A percentile compares a stretch with the other conserved stretches of the same genome.
Conservation (phyloP, 2,888 invertebrate genomes). For the Tetragonisca angustula region DNA sequence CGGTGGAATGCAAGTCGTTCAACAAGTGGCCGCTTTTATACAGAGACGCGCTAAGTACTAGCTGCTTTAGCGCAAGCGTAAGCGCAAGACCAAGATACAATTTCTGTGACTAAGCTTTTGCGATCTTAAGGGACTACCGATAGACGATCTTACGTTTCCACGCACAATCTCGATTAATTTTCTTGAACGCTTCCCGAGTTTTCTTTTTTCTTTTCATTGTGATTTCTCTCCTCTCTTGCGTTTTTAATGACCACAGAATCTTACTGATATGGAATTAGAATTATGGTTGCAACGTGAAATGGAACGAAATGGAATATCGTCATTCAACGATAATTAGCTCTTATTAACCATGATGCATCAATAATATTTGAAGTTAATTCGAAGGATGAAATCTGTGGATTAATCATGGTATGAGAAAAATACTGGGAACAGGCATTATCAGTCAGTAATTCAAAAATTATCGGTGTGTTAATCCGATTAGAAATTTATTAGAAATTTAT, state of each 20-base stretch:
- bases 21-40: slow-evolving; percentile 84
- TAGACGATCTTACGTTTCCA: slow-evolving; percentile 18
- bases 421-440: too few species aligned
- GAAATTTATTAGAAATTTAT: too few species aligned
- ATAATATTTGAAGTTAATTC: too few species aligned
- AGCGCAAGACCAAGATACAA: slow-evolving; percentile 35
- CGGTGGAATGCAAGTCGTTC: slow-evolving; percentile 81
- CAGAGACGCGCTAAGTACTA: slow-evolving; percentile 69
- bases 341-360: too few species aligned
- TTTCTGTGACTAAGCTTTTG: slow-evolving; percentile 48
- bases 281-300: not conserved
- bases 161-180: slow-evolving; percentile 48
- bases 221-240: not conserved
- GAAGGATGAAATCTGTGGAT: too few species aligned
- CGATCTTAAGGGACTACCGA: slow-evolving; percentile 48
- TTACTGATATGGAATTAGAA: not conserved
- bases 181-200: not conserved
- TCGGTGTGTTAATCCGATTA: too few species aligned
- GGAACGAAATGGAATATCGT: not conserved
- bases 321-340: too few species aligned
- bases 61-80: slow-evolving; percentile 76
- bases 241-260: not conserved
- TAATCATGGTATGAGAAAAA: too few species aligned
- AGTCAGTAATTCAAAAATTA: too few species aligned
- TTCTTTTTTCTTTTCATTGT: not conserved